phyloP scores from a whole-genome alignment of 2,888 invertebrate species.

The Cistogaster globosa region DNA sequence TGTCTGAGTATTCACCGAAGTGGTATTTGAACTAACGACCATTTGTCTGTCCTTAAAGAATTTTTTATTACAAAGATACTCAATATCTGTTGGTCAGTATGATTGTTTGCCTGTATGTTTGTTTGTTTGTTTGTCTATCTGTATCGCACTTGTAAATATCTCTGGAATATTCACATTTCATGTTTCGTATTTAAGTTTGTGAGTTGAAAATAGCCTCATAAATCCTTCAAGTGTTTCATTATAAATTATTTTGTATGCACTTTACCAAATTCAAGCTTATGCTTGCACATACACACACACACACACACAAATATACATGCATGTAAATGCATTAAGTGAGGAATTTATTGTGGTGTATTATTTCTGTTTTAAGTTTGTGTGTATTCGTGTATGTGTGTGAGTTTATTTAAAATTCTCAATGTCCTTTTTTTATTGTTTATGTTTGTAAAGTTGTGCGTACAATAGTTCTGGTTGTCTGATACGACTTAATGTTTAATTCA shows the following conservation, averaged over 20 bases:
- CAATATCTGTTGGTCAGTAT: neutral
- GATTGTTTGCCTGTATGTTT: neutral
- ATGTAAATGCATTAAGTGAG: neutral
- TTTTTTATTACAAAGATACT: neutral
- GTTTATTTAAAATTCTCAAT: conserved; percentile 51
- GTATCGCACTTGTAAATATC: neutral
- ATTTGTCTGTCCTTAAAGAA: conserved; percentile 14
- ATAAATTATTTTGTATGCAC: conserved; percentile 69
- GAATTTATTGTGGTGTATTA: neutral
- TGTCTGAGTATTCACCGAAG: conserved; percentile 20
- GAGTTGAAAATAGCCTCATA: conserved; percentile 66
- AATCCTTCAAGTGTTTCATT: conserved; percentile 69
- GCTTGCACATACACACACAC: conserved; percentile 2
- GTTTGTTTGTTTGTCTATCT: neutral
- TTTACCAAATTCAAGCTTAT: conserved; percentile 36
- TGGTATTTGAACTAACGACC: neutral
- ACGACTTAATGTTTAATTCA: conserved; percentile 64
- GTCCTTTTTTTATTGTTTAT: conserved; percentile 67
- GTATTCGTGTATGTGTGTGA: neutral
- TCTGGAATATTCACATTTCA: conserved; percentile 10
- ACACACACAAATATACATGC: too few relatives aligned
- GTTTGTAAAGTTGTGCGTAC: conserved; percentile 28
- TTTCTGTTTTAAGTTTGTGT: too few relatives aligned
- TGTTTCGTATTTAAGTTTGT: conserved; percentile 1
- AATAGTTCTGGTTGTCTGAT: conserved; percentile 55